Conservation (phyloP, 2,888 invertebrate species). For the Leucophenga montana region DNA sequence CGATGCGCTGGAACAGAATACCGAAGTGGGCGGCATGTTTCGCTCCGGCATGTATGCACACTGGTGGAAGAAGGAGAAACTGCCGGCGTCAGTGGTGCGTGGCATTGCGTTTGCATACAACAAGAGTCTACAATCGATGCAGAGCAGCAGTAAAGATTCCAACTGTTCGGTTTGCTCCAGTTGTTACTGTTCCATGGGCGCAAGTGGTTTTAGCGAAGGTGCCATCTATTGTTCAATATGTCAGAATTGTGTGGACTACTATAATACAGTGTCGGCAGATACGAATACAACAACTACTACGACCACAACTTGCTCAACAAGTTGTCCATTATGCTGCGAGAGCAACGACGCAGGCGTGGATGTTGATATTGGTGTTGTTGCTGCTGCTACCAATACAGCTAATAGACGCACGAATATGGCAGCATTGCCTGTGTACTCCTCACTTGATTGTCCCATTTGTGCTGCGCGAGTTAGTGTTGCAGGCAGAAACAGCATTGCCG, state of each 20-base stretch:
- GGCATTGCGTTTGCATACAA: constrained; percentile 73
- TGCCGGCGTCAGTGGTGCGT: constrained; percentile 80
- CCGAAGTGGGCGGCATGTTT: constrained; percentile 74
- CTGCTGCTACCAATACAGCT: constrained; percentile 29
- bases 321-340: constrained; percentile 64
- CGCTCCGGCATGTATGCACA: constrained; percentile 91
- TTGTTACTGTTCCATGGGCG: constrained; percentile 62
- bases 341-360: constrained; percentile 30
- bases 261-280: constrained; percentile 43
- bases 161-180: constrained; percentile 61
- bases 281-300: constrained; percentile 58
- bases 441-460: constrained; percentile 66
- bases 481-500: constrained; percentile 33
- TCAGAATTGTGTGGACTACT: constrained; percentile 60
- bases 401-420: constrained; percentile 29
- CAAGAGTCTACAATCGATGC: constrained; percentile 73
- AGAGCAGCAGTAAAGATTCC: constrained; percentile 74
- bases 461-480: constrained; percentile 42
- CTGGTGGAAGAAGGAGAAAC: constrained; percentile 93
- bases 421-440: constrained; percentile 48
- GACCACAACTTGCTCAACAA: constrained; percentile 58
- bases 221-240: constrained; percentile 66
- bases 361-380: constrained; percentile 27
- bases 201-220: constrained; percentile 67
- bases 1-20: constrained; percentile 41